phyloP scores from a whole-genome alignment of 2,888 invertebrate genomes.

The Lepeophtheirus nordmannii region DNA sequence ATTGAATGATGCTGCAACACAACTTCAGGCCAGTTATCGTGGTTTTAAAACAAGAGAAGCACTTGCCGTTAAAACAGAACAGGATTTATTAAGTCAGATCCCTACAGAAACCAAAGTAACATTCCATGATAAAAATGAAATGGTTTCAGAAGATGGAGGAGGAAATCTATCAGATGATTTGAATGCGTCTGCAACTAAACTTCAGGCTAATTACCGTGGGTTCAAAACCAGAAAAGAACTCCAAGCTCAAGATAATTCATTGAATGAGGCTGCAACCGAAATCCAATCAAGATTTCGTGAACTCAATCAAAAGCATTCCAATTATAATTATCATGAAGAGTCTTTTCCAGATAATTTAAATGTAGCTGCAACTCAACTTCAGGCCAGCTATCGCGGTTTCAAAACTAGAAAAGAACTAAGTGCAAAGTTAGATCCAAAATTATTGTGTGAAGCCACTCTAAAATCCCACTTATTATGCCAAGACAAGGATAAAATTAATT shows the following conservation, averaged over 20 bases:
- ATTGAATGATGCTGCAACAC: not conserved
- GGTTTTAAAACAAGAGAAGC: constrained; percentile 3
- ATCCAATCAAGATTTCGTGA: no score
- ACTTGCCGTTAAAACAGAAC: not conserved
- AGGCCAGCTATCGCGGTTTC: constrained; percentile 8
- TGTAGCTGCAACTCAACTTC: constrained; percentile 13
- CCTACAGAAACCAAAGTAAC: not conserved
- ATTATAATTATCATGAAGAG: no score
- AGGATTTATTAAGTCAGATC: not conserved
- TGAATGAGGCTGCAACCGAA: no score
- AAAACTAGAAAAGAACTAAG: constrained; percentile 18
- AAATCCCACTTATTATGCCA: no score
- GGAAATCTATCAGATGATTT: no score
- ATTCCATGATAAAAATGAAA: not conserved
- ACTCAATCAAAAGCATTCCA: no score
- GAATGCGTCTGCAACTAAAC: constrained; percentile 16
- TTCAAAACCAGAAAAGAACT: constrained; percentile 7
- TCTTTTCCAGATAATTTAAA: not conserved
- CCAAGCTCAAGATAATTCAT: no score
- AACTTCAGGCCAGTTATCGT: constrained; percentile 13
- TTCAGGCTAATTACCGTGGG: constrained; percentile 14
- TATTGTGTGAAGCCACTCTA: no score
- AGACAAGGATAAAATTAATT: no score
- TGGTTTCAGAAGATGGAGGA: constrained; percentile 9
- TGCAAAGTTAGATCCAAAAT: not conserved